Conservation (phyloP, 2,888 invertebrate species). For the Enchytraeus crypticus region DNA sequence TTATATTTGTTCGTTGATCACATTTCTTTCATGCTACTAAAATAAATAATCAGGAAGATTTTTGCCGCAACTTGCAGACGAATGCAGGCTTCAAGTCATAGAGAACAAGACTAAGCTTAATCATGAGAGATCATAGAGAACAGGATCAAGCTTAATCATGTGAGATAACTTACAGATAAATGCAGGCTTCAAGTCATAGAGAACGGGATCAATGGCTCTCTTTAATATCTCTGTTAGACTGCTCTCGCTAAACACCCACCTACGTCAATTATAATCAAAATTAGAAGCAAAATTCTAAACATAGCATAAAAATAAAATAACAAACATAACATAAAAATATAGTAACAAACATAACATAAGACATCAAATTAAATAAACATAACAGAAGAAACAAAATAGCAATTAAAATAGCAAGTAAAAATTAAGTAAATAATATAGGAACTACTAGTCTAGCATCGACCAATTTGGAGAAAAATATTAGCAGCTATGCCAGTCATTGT, state of each 20-base stretch:
- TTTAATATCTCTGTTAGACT: constrained; percentile 52
- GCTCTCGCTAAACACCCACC: constrained; percentile 49
- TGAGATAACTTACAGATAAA: constrained; percentile 52
- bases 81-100: constrained; percentile 52
- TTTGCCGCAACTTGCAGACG: constrained; percentile 51
- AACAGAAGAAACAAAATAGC: neutral
- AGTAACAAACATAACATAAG: neutral
- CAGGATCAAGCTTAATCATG: too few relatives aligned
- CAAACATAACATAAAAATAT: neutral
- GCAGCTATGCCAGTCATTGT: too few relatives aligned
- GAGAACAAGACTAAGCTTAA: constrained; percentile 53
- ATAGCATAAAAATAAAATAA: neutral
- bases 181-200: constrained; percentile 52
- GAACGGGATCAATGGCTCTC: constrained; percentile 51
- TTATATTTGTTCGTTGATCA: too few relatives aligned
- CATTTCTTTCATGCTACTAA: too few relatives aligned
- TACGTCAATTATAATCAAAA: constrained; percentile 20
- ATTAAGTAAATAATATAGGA: too few relatives aligned
- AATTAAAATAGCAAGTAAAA: neutral
- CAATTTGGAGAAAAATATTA: too few relatives aligned
- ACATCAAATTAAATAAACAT: neutral
- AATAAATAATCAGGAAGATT: too few relatives aligned
- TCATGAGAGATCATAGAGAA: too few relatives aligned
- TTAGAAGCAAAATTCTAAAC: constrained; percentile 1
- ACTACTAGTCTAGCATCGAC: too few relatives aligned